Conservation (phyloP, 2,888 invertebrate genomes). For the Polylopha cassiicola region DNA sequence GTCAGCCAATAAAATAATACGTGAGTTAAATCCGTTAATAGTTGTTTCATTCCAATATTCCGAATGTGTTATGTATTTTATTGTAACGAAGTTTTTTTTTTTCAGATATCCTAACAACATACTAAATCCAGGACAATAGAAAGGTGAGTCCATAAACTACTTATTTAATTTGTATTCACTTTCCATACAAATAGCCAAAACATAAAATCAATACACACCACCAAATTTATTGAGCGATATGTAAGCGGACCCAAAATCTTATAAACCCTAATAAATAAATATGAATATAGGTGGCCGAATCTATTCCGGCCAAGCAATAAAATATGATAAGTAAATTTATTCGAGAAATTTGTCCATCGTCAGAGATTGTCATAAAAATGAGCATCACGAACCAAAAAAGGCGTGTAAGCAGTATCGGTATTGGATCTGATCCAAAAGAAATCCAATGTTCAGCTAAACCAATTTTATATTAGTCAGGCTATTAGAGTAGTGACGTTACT, state of each 20-base stretch:
- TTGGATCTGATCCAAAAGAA: conserved; percentile 33
- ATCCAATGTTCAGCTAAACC: conserved; percentile 36
- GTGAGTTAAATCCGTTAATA: too few relatives aligned
- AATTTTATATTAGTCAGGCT: conserved; percentile 41
- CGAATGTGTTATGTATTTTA: too few relatives aligned
- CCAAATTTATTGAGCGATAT: conserved; percentile 28
- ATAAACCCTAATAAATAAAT: conserved; percentile 59
- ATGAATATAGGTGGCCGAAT: conserved; percentile 45
- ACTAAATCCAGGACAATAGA: too few relatives aligned
- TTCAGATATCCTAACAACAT: too few relatives aligned
- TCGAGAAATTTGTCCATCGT: conserved; percentile 41
- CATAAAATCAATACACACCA: conserved; percentile 26
- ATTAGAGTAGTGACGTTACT: conserved; percentile 37
- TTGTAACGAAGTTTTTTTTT: too few relatives aligned
- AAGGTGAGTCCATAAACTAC: too few relatives aligned
- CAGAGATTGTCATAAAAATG: conserved; percentile 37
- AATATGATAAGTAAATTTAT: conserved; percentile 53
- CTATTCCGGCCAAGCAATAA: conserved; percentile 36
- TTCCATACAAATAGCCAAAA: too few relatives aligned
- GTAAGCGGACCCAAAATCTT: conserved; percentile 18
- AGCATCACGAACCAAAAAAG: conserved; percentile 34
- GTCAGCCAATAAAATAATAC: too few relatives aligned
- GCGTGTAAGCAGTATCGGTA: conserved; percentile 27
- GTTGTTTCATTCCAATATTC: too few relatives aligned
- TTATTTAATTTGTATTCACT: too few relatives aligned